Conservation (phyloP, 2,113 vertebrate species). For the Colinus virginianus region DNA sequence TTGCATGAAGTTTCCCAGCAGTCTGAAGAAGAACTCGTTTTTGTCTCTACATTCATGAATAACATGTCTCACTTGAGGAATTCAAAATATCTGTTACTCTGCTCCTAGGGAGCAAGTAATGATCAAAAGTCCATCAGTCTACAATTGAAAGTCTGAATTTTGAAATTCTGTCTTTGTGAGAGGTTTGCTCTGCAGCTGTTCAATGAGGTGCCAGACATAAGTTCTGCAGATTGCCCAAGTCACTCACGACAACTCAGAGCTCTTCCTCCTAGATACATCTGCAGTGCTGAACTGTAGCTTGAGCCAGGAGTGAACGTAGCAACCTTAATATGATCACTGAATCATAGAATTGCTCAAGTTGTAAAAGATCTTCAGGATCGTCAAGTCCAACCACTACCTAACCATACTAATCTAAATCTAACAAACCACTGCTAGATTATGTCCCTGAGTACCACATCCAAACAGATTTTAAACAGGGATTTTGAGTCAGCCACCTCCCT, state of each 20-base stretch:
- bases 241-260: not conserved
- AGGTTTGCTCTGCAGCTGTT: not conserved
- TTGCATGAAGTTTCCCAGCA: constrained; percentile 51
- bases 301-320: not conserved
- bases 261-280: not conserved
- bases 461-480: too few relatives aligned
- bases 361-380: too few relatives aligned
- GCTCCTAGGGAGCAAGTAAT: not conserved
- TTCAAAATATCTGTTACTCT: constrained; percentile 52
- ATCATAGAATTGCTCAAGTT: too few relatives aligned
- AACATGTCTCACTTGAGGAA: not conserved
- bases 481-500: too few relatives aligned
- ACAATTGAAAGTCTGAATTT: constrained; percentile 31
- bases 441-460: too few relatives aligned
- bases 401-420: too few relatives aligned
- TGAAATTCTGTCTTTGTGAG: not conserved
- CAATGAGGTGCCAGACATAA: not conserved
- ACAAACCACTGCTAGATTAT: too few relatives aligned
- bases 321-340: not conserved
- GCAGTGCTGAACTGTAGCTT: not conserved
- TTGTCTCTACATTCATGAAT: not conserved
- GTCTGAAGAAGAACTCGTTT: constrained; percentile 46
- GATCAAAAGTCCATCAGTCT: constrained; percentile 28
- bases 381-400: too few relatives aligned
- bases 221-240: not conserved